Conservation (phyloP, 2,113 vertebrate species). For the Benitochromis conjunctus region DNA sequence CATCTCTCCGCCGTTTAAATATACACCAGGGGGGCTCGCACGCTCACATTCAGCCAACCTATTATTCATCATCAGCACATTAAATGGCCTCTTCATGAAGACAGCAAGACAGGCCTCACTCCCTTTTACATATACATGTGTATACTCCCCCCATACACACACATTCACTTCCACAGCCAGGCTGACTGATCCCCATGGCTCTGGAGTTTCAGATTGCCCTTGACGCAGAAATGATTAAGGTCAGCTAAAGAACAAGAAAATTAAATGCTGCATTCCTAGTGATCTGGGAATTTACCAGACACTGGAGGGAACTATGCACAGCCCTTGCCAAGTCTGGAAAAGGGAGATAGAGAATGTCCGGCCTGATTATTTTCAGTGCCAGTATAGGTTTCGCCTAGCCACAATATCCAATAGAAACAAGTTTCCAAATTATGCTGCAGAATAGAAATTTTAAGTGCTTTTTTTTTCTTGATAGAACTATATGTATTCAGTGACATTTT, state of each 20-base stretch:
- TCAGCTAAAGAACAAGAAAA: constrained; percentile 35
- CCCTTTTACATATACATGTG: neutral
- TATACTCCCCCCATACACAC: neutral
- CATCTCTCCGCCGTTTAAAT: constrained; percentile 38
- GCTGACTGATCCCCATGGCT: constrained; percentile 3
- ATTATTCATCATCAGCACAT: constrained; percentile 51
- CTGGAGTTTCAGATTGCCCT: constrained; percentile 22
- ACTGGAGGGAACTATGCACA: constrained; percentile 2
- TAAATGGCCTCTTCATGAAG: constrained; percentile 27
- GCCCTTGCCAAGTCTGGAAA: constrained; percentile 7
- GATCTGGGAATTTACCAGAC: constrained; percentile 32
- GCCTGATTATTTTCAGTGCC: constrained; percentile 1
- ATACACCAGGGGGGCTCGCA: constrained; percentile 39
- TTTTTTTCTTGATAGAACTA: neutral
- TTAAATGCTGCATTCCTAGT: constrained; percentile 40
- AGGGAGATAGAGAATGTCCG: constrained; percentile 6
- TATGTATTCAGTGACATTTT: neutral
- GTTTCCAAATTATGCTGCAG: neutral
- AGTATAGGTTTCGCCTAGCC: neutral
- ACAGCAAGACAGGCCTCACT: constrained; percentile 26
- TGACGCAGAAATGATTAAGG: constrained; percentile 36
- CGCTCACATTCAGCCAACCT: constrained; percentile 8
- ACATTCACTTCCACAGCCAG: constrained; percentile 28
- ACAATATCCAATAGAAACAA: neutral
- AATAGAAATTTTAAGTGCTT: neutral